Percentiles rank a stretch among this genome's conserved stretches.
phyloP scores from a whole-genome alignment of 2,797 vertebrate genomes.

The Eupleurogrammus muticus region DNA sequence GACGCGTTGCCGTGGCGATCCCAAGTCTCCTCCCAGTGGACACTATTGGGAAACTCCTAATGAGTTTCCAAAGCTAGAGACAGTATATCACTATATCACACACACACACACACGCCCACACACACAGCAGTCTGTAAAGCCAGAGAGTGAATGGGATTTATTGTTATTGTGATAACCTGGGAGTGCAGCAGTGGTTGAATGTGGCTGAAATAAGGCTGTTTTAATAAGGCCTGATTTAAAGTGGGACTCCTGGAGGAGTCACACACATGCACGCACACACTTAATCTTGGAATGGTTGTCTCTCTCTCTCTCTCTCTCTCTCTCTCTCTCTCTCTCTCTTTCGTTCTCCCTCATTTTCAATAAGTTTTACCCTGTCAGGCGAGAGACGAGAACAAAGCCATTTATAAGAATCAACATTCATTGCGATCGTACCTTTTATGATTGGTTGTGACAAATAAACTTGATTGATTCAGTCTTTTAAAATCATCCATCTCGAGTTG shows the following conservation, averaged over 20 bases:
- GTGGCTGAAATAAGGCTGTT: conserved; percentile 81
- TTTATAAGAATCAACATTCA: conserved; percentile 48
- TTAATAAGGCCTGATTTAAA: conserved; percentile 84
- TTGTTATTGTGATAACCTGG: conserved; percentile 91
- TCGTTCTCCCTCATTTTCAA: conserved; percentile 20
- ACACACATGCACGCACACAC: conserved; percentile 24
- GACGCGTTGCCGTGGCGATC: conserved; percentile 47
- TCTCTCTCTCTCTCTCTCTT: conserved; percentile 7
- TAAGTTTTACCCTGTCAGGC: conserved; percentile 40
- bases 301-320: conserved; percentile 17
- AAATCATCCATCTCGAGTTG: conserved; percentile 65
- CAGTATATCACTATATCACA: conserved; percentile 56
- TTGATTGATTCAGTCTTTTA: conserved; percentile 27
- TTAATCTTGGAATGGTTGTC: conserved; percentile 18
- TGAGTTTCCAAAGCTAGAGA: conserved; percentile 82
- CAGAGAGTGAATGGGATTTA: conserved; percentile 84
- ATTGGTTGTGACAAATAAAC: too few species aligned
- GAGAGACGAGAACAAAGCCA: conserved; percentile 42
- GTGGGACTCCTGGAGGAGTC: conserved; percentile 68
- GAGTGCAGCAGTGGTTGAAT: conserved; percentile 77
- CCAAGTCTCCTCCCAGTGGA: conserved; percentile 50
- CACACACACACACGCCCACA: conserved; percentile 40
- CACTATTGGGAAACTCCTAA: conserved; percentile 77
- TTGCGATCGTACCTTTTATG: too few species aligned
- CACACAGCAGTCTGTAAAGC: conserved; percentile 43